These are phyloP conservation scores for Xestia xanthographa DNA, from an alignment of 2,888 invertebrate species.

Conservation along the genomic window DNA sequence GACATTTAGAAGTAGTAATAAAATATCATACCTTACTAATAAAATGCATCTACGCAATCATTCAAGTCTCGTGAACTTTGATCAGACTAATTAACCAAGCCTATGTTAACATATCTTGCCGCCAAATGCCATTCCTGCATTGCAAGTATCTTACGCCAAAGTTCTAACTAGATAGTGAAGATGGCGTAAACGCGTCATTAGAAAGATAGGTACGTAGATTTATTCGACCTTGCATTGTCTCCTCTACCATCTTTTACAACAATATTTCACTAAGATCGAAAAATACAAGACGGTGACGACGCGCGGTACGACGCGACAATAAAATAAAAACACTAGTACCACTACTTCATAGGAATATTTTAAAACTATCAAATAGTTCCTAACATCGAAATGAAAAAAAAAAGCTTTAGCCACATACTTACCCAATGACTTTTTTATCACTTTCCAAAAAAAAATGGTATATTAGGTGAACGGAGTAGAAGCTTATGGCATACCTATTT, in stretches of 20 bases:
- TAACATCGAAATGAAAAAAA: too few species aligned
- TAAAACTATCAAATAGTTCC: too few species aligned
- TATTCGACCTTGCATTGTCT: background rate
- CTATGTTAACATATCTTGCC: background rate
- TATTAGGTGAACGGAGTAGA: too few species aligned
- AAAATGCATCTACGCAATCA: background rate
- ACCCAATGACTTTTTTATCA: too few species aligned
- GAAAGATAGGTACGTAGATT: background rate
- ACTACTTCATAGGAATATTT: too few species aligned
- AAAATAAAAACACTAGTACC: too few species aligned
- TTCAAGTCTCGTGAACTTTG: background rate
- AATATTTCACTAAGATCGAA: background rate
- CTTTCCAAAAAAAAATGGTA: too few species aligned
- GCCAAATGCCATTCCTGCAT: background rate
- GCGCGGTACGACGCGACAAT: too few species aligned
- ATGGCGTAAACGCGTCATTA: background rate
- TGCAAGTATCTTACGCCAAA: slow-evolving; percentile 7
- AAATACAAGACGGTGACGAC: too few species aligned
- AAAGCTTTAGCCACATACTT: too few species aligned
- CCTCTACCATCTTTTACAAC: background rate
- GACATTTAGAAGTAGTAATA: background rate
- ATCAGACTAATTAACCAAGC: background rate
- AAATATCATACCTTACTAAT: background rate
- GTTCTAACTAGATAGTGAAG: background rate
- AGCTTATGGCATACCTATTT: too few species aligned